Conservation (phyloP, 2,113 vertebrate species). For the Dipodomys spectabilis region DNA sequence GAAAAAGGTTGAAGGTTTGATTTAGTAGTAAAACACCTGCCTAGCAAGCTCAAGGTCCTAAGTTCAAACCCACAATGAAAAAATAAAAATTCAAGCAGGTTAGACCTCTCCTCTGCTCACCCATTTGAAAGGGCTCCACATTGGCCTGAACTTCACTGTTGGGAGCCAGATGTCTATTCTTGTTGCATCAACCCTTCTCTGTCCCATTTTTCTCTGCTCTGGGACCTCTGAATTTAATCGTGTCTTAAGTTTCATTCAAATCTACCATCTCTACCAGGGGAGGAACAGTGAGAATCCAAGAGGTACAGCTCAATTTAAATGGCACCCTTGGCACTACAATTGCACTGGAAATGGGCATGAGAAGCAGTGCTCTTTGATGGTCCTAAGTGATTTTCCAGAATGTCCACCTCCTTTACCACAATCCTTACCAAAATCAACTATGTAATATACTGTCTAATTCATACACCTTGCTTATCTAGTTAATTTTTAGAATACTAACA, state of each 20-base stretch:
- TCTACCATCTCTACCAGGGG: not conserved
- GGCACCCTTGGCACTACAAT: not conserved
- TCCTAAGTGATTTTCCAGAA: not conserved
- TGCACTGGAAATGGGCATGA: not conserved
- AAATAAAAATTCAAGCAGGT: not conserved
- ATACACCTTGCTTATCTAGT: not conserved
- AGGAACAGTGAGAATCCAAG: not conserved
- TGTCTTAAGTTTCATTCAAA: slow-evolving; percentile 9
- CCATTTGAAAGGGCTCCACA: not conserved
- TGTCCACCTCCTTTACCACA: not conserved
- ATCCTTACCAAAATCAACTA: not conserved
- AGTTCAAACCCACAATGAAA: too few species aligned
- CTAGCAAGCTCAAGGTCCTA: too few species aligned
- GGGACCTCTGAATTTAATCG: slow-evolving; percentile 18
- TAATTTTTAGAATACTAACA: slow-evolving; percentile 36
- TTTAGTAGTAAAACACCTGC: too few species aligned
- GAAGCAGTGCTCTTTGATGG: not conserved
- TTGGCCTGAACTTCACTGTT: not conserved
- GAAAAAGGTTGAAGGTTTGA: too few species aligned
- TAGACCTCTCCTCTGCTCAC: not conserved
- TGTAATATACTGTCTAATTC: not conserved
- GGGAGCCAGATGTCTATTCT: not conserved
- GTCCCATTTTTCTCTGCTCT: not conserved
- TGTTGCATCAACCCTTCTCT: not conserved
- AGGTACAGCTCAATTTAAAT: not conserved